Evolutionary conservation across 1,140 invertebrate species (phyloP).

Genomic region (Ceratina japonica): DNA sequence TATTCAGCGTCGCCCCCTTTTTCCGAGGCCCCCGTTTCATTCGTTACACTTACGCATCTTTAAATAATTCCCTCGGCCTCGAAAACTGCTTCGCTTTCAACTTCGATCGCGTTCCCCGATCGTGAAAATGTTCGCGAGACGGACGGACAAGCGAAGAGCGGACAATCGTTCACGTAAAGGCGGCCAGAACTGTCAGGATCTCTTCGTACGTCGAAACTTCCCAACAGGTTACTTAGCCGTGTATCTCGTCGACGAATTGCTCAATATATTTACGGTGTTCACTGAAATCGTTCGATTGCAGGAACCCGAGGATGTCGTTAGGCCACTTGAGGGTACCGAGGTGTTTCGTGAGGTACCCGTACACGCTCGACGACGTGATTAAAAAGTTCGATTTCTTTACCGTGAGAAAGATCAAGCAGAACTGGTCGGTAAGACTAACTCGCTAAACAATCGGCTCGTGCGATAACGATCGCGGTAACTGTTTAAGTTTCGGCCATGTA

Average conservation of each 20-base stretch:
- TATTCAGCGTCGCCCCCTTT: neutral
- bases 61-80: conserved; percentile 1
- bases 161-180: neutral
- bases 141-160: conserved; percentile 38
- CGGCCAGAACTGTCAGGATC: neutral
- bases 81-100: too few relatives aligned
- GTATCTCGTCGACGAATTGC: neutral
- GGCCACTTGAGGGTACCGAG: neutral
- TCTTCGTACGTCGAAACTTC: neutral
- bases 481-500: too few relatives aligned
- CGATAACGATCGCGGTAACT: neutral
- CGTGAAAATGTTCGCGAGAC: neutral
- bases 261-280: neutral
- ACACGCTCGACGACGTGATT: neutral
- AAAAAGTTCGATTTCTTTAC: conserved; percentile 15
- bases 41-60: neutral
- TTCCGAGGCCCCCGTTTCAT: neutral
- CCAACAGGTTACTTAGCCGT: neutral
- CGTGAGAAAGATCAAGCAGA: neutral
- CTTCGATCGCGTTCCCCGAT: neutral
- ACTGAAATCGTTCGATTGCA: neutral
- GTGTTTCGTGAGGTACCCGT: neutral
- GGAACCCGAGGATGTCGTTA: conserved; percentile 22
- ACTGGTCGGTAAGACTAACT: conserved; percentile 36
- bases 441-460: neutral